These are phyloP conservation scores for Scaptomyza caliginosa DNA, from an alignment of 2,888 invertebrate species.

Conservation along the genomic window DNA sequence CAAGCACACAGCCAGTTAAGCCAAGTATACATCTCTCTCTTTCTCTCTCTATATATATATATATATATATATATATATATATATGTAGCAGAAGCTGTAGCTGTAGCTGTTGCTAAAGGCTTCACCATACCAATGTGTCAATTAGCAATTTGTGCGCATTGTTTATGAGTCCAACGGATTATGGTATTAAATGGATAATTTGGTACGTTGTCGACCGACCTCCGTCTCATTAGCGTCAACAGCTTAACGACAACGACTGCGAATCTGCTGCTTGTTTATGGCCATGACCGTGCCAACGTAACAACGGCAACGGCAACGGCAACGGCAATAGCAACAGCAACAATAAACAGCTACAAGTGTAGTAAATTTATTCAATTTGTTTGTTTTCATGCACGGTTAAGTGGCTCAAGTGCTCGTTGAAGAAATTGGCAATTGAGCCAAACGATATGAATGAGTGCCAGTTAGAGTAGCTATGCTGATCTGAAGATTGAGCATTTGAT, in stretches of 20 bases:
- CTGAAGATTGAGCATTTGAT: no score
- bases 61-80: not conserved
- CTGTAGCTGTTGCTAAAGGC: not conserved
- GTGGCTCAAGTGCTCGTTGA: slow-evolving; percentile 63
- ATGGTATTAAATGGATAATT: not conserved
- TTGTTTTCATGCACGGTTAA: slow-evolving; percentile 51
- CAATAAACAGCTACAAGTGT: no score
- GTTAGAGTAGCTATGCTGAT: not conserved
- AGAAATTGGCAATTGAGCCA: slow-evolving; percentile 54
- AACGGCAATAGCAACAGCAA: slow-evolving; percentile 13
- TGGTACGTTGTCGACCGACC: not conserved
- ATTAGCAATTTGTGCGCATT: slow-evolving; percentile 70
- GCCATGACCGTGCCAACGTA: slow-evolving; percentile 11
- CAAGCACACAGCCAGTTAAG: slow-evolving; percentile 5
- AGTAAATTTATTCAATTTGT: slow-evolving; percentile 48
- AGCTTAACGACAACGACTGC: not conserved
- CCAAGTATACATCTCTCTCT: slow-evolving; percentile 3
- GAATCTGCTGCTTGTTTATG: slow-evolving; percentile 9
- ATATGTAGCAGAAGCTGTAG: no score
- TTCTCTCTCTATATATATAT: not conserved
- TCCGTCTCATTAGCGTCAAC: slow-evolving; percentile 26
- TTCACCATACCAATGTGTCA: slow-evolving; percentile 66
- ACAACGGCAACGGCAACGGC: slow-evolving; percentile 8
- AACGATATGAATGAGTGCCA: slow-evolving; percentile 42
- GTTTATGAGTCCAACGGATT: slow-evolving; percentile 43